Evolutionary conservation across 2,888 invertebrate species (phyloP), one percentile per base, ranked within the genome.

Genomic region (Oxytorus armatus): DNA sequence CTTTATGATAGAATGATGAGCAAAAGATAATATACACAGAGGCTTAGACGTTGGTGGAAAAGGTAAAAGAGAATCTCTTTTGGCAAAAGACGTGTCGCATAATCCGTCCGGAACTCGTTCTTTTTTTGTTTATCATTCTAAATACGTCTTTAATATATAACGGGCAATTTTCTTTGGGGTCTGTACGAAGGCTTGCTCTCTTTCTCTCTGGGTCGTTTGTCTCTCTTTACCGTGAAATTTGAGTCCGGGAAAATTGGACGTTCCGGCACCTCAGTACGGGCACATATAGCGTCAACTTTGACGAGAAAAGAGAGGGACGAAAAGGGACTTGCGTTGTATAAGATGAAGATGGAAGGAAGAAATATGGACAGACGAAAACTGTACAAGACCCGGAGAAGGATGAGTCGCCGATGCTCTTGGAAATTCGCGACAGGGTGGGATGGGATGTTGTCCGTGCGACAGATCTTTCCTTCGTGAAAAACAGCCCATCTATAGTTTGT

Each of bases 81-180:
- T 36, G 65, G 70, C 53, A 72, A 72, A 70, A 80, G 79, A 79
- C 83, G 83, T 83, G 82, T 82, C 18, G 82, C 83, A 74, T 80
- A 85, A 86, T 78, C 81, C 78, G 70, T 70, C 79, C 73, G 82
- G 83, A 83, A 77, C 82, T 86, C 86, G 61, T 47, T 74, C 65
- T 55, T 44, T 69, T 65, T 70, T 69, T 86, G 88, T 87, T 88
- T 87, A 84, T 82, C 86, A 85, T 88, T 88, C 85, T 84, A 85
- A 85, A 86, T 88, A 87, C 84, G 83, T 84, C 85, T 87, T 87
- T 85, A 87, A 87, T 87, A 88, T 85, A 86, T 87, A 88, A 88
- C 87, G 82, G 83, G 83, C 85, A 87, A 88, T 87, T 86, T 86
- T 87, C 84, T 81, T 76, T 83, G 84, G 42, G 51, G 36, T 59